These are phyloP conservation scores for Naso thynnoides DNA, from an alignment of 2,797 vertebrate genomes.

Conservation along the genomic window DNA sequence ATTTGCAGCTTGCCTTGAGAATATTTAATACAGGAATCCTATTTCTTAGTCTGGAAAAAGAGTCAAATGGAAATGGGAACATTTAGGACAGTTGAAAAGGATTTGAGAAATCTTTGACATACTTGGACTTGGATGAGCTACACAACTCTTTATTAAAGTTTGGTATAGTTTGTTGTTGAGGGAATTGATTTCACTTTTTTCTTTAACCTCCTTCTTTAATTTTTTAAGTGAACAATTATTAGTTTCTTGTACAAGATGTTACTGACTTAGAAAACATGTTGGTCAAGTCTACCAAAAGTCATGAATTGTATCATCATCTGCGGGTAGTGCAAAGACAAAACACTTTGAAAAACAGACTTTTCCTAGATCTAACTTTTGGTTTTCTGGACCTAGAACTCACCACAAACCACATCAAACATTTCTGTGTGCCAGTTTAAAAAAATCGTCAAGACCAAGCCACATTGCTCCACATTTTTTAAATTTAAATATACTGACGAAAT, in stretches of 20 bases:
- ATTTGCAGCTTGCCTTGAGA: conserved; percentile 6
- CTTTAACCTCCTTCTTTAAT: no score
- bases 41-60: background rate
- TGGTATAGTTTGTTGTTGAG: background rate
- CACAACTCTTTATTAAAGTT: background rate
- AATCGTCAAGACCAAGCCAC: background rate
- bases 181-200: background rate
- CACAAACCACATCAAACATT: conserved; percentile 1
- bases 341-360: background rate
- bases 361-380: background rate
- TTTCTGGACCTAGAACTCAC: background rate
- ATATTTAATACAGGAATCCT: conserved; percentile 8
- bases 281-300: background rate
- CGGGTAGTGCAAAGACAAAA: background rate
- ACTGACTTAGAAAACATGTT: background rate
- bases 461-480: background rate
- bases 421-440: background rate
- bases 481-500: background rate
- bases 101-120: conserved; percentile 11
- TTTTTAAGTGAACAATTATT: no score
- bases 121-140: background rate
- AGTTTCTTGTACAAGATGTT: background rate
- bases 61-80: conserved; percentile 8
- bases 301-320: background rate
- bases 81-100: background rate